These are phyloP conservation scores for Meandrusa payeni DNA, from an alignment of 2,888 invertebrate species.

Conservation along the genomic window DNA sequence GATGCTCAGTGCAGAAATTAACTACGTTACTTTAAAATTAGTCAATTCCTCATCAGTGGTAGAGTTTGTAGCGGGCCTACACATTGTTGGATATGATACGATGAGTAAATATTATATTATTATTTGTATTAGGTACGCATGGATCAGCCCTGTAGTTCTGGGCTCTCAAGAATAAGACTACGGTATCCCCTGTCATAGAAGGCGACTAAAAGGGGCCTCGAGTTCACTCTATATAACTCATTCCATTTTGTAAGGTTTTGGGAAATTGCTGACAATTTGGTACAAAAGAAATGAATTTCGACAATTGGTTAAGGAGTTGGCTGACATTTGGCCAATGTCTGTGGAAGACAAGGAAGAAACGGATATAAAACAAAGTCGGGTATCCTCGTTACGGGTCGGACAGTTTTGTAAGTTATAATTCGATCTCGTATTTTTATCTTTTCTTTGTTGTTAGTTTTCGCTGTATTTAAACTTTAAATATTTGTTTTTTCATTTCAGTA, in stretches of 20 bases:
- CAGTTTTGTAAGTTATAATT: conserved; percentile 48
- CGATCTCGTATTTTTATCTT: too few relatives aligned
- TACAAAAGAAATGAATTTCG: conserved; percentile 52
- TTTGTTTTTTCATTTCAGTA: conserved; percentile 40
- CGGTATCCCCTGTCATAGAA: too few relatives aligned
- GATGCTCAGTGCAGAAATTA: conserved; percentile 48
- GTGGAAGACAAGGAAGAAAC: conserved; percentile 41
- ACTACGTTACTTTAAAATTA: conserved; percentile 43
- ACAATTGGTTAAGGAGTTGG: conserved; percentile 51
- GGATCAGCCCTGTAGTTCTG: too few relatives aligned
- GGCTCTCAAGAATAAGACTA: too few relatives aligned
- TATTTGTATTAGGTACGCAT: too few relatives aligned
- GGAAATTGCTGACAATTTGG: conserved; percentile 58
- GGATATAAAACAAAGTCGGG: conserved; percentile 49
- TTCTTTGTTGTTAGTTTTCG: too few relatives aligned
- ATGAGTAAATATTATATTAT: conserved; percentile 43
- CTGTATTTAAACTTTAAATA: too few relatives aligned
- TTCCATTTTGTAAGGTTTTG: conserved; percentile 42
- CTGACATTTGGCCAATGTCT: conserved; percentile 56
- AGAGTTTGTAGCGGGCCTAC: conserved; percentile 52
- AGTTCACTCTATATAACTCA: too few relatives aligned
- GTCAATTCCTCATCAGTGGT: conserved; percentile 45
- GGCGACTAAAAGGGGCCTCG: too few relatives aligned
- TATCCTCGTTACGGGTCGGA: conserved; percentile 45
- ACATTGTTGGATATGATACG: conserved; percentile 57